Base-by-base conservation (phyloP, 2,888 invertebrate species). In the Drosophila siamana region DNA sequence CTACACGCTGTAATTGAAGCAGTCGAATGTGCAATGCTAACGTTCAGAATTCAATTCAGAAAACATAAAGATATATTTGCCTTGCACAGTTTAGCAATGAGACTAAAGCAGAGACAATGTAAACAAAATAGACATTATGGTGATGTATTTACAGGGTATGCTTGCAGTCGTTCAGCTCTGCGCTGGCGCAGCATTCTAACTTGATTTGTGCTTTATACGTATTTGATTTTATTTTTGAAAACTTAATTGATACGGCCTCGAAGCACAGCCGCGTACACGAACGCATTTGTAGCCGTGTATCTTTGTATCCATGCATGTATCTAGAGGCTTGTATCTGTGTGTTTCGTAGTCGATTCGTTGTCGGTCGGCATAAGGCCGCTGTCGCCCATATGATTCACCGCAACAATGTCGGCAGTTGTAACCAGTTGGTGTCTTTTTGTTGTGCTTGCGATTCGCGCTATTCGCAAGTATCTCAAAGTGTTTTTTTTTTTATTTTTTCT, bases 211-310 rank as follows among this genome's bases (percentile, higher is more conserved):
- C 46, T 68, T 28, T 16, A 38, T 44, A 56, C 38, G 30, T 41
- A 51, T 67, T 55, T 59, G n/a, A 30, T 63, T 50, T 63, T 48
- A 47, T 59, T 48, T 66, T 19, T 15, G 22, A 54, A 66, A 68
- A 68, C 67, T 69, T 78, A 81, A 83, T 80, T 78, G 81, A 75
- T 78, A 62, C 66, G 73, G 60, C 83, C 81, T 75, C 78, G 73
- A 60, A n/a, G n/a, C n/a, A n/a, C n/a, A n/a, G n/a, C n/a, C n/a
- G n/a, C n/a, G n/a, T n/a, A 22, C 24, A 38, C 38, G 19, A 19
- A 11, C 40, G n/a, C 26, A 22, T 46, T 13, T 44, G 33, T 54
- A 50, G n/a, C n/a, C n/a, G n/a, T n/a, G n/a, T n/a, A n/a, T n/a
- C n/a, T 15, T 24, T 46, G 30, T 22, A 15, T 11, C 22, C n/a